Evolutionary conservation across 2,797 vertebrate species (phyloP).

Genomic region (Myioborus melanocephalus): DNA sequence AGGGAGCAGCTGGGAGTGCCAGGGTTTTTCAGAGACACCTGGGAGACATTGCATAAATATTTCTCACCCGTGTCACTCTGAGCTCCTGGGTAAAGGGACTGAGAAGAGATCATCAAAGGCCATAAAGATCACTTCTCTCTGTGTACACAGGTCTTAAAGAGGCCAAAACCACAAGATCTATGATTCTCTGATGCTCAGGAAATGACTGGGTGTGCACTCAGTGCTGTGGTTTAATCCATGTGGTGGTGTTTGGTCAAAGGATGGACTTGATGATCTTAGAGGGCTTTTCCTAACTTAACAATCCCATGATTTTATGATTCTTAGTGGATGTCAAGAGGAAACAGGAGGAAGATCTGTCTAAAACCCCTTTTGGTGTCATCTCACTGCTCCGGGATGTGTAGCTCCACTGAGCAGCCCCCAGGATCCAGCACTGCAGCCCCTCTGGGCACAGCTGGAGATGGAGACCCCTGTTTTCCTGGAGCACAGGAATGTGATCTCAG

Average conservation of each 20-base stretch:
- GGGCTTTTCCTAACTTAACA: not conserved
- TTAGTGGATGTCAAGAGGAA: not conserved
- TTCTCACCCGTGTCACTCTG: not conserved
- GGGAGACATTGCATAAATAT: not conserved
- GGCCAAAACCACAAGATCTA: not conserved
- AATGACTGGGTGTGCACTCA: not conserved
- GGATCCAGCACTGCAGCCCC: not conserved
- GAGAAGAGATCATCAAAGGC: not conserved
- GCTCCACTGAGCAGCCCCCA: accelerated
- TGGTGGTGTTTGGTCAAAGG: not conserved
- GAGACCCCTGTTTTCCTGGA: not conserved
- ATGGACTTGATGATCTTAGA: accelerated
- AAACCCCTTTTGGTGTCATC: not conserved
- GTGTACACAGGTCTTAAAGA: not conserved
- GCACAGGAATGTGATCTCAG: not conserved
- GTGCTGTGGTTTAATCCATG: not conserved
- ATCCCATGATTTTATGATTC: not conserved
- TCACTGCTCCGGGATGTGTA: accelerated
- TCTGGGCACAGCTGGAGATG: not conserved
- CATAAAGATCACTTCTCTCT: not conserved
- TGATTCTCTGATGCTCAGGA: not conserved
- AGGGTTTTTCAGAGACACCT: not conserved
- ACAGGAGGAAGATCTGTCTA: not conserved
- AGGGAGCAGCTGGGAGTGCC: not conserved
- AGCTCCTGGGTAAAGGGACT: not conserved